Evolutionary conservation across 2,113 vertebrate genomes (phyloP).

Genomic region (Excalfactoria chinensis): DNA sequence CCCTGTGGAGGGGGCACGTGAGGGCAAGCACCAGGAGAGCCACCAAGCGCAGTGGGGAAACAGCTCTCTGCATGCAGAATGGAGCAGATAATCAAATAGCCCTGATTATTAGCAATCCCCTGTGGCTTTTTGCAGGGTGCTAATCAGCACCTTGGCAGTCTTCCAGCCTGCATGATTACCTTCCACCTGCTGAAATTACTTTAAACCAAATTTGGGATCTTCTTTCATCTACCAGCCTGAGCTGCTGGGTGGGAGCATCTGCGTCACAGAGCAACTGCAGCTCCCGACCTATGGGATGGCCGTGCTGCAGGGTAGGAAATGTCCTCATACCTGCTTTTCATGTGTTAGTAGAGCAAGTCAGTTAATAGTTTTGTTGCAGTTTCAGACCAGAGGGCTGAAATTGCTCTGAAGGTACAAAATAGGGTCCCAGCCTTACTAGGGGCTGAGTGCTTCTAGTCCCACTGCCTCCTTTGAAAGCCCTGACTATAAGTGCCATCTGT

Average conservation of each 20-base stretch:
- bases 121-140: background rate
- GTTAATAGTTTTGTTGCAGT: background rate
- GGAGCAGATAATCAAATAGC: background rate
- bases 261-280: fast-evolving
- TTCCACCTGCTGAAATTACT: background rate
- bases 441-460: background rate
- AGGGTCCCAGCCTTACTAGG: background rate
- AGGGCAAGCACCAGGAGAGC: background rate
- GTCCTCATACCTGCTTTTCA: background rate
- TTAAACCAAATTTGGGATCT: background rate
- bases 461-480: background rate
- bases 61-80: background rate
- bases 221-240: background rate
- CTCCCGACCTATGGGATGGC: fast-evolving
- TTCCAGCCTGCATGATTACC: background rate
- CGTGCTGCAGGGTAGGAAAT: background rate
- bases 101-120: background rate
- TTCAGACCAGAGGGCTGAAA: background rate
- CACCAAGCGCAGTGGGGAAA: fast-evolving
- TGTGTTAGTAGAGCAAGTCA: background rate
- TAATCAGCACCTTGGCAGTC: background rate
- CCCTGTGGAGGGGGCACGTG: too few species aligned
- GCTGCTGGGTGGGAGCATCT: fast-evolving
- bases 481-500: background rate
- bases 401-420: background rate